These are phyloP conservation scores for Brachymystax lenok DNA, from an alignment of 2,797 vertebrate genomes.

Conservation along the genomic window DNA sequence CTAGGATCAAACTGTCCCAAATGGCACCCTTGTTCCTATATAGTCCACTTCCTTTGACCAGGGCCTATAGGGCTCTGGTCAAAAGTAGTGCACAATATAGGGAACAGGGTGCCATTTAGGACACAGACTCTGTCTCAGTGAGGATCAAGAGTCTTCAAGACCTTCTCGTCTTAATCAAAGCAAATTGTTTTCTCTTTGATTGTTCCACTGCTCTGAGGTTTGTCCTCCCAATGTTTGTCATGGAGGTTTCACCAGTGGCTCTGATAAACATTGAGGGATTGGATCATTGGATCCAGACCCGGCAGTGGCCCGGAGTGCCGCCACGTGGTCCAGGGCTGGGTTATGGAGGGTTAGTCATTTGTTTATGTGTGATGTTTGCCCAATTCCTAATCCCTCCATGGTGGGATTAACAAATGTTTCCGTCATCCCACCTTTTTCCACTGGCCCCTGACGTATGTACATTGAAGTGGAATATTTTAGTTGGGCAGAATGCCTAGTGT, in stretches of 20 bases:
- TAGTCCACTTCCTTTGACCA: no score
- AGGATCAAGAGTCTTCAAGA: constrained; percentile 1
- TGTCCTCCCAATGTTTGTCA: constrained; percentile 57
- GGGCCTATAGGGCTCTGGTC: no score
- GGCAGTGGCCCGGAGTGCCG: constrained; percentile 40
- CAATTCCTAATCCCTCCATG: no score
- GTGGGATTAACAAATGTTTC: no score
- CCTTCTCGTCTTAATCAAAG: constrained; percentile 52
- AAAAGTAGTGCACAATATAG: no score
- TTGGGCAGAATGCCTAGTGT: neutral
- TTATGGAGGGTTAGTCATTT: constrained; percentile 59
- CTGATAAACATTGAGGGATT: constrained; percentile 69
- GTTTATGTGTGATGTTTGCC: constrained; percentile 54
- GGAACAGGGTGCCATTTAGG: no score
- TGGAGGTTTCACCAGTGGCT: constrained; percentile 8
- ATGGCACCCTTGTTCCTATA: neutral
- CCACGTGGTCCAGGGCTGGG: constrained; percentile 38
- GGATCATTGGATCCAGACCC: constrained; percentile 73
- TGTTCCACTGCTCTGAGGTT: constrained; percentile 40
- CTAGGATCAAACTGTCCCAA: neutral
- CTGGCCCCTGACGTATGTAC: no score
- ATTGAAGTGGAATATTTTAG: no score
- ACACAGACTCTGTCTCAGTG: no score
- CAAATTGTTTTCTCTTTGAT: neutral
- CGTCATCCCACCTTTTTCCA: no score